Evolutionary conservation across 1,140 invertebrate genomes (phyloP).

Genomic region (Lasaia peninsularis): DNA sequence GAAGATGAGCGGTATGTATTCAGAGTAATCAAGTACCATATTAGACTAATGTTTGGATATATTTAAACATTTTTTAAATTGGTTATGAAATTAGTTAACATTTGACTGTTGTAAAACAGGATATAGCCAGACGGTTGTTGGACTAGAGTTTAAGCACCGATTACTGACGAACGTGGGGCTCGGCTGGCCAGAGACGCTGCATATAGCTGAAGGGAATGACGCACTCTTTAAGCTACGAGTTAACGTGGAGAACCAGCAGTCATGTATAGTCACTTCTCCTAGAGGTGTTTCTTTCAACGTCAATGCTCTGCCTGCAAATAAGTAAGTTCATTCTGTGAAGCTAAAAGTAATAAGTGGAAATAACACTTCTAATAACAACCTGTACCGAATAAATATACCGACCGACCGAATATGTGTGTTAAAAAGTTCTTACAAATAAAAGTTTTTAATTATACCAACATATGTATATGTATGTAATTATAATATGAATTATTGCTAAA

Average conservation of each 20-base stretch:
- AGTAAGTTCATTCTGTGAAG: conserved; percentile 2
- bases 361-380: too few relatives aligned
- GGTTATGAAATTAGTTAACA: background rate
- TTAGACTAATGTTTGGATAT: too few relatives aligned
- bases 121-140: background rate
- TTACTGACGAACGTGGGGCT: background rate
- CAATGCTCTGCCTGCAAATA: background rate
- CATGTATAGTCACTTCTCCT: background rate
- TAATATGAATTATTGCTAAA: too few relatives aligned
- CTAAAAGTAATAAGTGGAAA: too few relatives aligned
- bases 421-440: too few relatives aligned
- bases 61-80: too few relatives aligned
- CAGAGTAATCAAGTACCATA: too few relatives aligned
- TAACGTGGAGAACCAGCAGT: background rate
- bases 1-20: too few relatives aligned
- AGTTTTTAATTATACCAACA: too few relatives aligned
- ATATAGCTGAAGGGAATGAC: conserved; percentile 1
- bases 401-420: too few relatives aligned
- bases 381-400: too few relatives aligned
- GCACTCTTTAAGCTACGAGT: conserved; percentile 1
- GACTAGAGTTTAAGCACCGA: background rate
- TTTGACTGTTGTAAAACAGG: background rate
- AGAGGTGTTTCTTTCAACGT: background rate
- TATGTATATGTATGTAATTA: too few relatives aligned
- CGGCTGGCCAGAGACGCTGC: background rate